Base-by-base conservation (phyloP, 2,113 vertebrate species). In the Erythrocercus mccallii region DNA sequence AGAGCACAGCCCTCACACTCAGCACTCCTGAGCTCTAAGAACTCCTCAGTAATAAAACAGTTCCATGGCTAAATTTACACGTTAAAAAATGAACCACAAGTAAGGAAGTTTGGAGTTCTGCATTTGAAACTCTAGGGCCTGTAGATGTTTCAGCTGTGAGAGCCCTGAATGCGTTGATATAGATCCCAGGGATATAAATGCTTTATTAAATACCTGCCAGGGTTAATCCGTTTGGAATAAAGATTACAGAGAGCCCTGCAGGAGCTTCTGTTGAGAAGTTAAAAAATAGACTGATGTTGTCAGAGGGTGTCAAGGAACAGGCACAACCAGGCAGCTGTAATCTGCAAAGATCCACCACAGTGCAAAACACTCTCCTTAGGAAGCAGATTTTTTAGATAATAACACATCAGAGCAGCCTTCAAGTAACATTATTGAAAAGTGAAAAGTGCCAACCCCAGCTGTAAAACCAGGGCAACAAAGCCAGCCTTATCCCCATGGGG, bases 191-290 rank as follows among this genome's bases (percentile, higher is more conserved):
- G 90, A 56, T 71, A 50, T 5, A 73, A 93, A 80, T 24, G 71
- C 71, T 62, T 47, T 91, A 81, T 73, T 90, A 77, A 90, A 91
- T 54, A 24, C 87, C n/a, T 60, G 35, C 21, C 61, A 47, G 58
- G 2, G 20, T 50, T 82, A 86, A 90, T 94, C 93, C 7, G 0
- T 70, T 65, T 42, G 53, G 79, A 72, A 58, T 24, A 76, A 85
- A 72, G 78, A 47, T 82, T 73, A 47, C 70, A 81, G 57, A 62
- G 58, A 81, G 68, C 79, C 51, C 74, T 35, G 56, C 85, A 57
- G 38, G 62, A 90, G 72, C 92, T 88, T 86, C 71, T 56, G 44
- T 64, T 77, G 66, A 64, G 90, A 62, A 54, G 85, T 44, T 57
- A 70, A 65, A 54, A 86, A 94, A 50, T 16, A 66, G 70, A 60